phyloP scores from a whole-genome alignment of 2,888 invertebrate species.

The Scaptomyza caliginosa region DNA sequence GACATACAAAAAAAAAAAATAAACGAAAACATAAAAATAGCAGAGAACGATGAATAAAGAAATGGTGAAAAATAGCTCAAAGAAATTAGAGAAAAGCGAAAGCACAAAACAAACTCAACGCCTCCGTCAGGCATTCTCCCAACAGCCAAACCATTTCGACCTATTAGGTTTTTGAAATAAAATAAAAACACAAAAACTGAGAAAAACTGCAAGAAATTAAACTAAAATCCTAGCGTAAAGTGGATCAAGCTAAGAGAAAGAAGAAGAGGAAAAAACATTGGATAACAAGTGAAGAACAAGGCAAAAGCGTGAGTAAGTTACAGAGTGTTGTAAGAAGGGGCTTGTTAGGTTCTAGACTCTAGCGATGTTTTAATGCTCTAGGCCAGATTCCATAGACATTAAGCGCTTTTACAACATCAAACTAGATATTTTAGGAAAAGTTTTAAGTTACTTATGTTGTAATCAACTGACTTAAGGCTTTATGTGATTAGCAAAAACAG shows the following conservation, averaged over 20 bases:
- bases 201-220: conserved; percentile 72
- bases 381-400: background rate
- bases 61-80: conserved; percentile 68
- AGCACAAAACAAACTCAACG: conserved; percentile 61
- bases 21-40: conserved; percentile 41
- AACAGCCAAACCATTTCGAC: background rate
- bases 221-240: conserved; percentile 73
- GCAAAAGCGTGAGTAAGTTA: background rate
- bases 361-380: conserved; percentile 10
- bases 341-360: background rate
- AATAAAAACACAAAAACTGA: conserved; percentile 26
- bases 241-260: conserved; percentile 63
- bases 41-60: conserved; percentile 27
- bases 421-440: background rate
- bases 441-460: no score
- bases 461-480: no score
- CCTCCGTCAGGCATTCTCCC: conserved; percentile 1
- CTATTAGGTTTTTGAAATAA: conserved; percentile 1
- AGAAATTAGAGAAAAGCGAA: conserved; percentile 77
- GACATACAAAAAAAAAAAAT: conserved; percentile 46
- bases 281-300: conserved; percentile 14
- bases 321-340: background rate
- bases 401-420: no score
- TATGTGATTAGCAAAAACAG: no score
- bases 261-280: conserved; percentile 18